phyloP scores from a whole-genome alignment of 1,140 invertebrate genomes.

The Neotoxoptera formosana region DNA sequence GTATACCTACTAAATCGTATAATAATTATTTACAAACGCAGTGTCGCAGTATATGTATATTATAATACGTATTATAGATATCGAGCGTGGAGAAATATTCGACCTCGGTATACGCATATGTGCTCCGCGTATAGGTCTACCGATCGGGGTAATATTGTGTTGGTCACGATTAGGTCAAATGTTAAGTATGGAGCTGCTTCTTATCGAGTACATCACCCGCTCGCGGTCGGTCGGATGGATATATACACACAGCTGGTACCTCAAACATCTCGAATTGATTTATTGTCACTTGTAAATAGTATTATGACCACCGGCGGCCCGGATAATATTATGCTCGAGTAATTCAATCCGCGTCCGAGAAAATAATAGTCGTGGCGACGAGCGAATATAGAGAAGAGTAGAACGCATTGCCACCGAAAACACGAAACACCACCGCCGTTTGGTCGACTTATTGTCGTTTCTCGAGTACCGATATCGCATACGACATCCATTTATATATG shows the following conservation, averaged over 20 bases:
- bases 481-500: not conserved
- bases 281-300: slow-evolving; percentile 27
- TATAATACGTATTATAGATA: not conserved
- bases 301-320: not conserved
- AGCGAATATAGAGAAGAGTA: not conserved
- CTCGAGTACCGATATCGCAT: not conserved
- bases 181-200: slow-evolving; percentile 57
- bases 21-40: not conserved
- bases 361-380: not conserved
- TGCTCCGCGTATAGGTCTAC: not conserved
- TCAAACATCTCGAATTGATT: slow-evolving; percentile 48
- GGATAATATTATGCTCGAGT: not conserved
- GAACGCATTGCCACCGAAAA: slow-evolving; percentile 13
- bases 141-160: slow-evolving; percentile 53
- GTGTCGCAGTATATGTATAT: not conserved
- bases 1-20: not conserved
- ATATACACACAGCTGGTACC: not conserved
- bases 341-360: slow-evolving; percentile 1
- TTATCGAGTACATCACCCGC: slow-evolving; percentile 47
- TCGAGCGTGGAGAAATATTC: slow-evolving; percentile 12
- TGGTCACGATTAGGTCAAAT: slow-evolving; percentile 58
- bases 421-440: not conserved
- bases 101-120: not conserved
- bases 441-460: not conserved
- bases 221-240: not conserved